Evolutionary conservation across 2,797 vertebrate genomes (phyloP), one percentile per base, ranked within the genome.

Genomic region (Rhadinocentrus ornatus): DNA sequence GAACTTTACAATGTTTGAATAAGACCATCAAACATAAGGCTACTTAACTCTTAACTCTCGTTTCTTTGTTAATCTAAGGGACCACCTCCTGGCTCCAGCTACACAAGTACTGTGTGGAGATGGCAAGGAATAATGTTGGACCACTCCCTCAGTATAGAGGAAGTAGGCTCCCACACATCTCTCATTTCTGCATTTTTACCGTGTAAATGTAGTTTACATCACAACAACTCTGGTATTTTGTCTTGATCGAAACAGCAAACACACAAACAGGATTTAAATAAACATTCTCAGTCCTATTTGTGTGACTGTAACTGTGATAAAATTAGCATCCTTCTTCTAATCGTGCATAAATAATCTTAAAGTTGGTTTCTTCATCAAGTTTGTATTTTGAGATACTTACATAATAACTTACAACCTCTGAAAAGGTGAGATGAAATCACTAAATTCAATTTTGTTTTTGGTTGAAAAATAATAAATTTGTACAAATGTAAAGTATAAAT

Each of bases 371-470:
- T 84, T 76, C 69, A 86, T 22, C 12, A 64, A 32, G 46, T 18
- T 35, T 66, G 68, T 31, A 4, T 66, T 54, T 56, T 41, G 37
- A 46, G 2, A 31, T 16, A 69, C n/a, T n/a, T n/a, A n/a, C n/a
- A 31, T 70, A 87, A 80, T 85, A 89, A 87, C 63, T 86, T 85
- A 82, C 65, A 32, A 56, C 24, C 32, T 67, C 74, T 77, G 37
- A 81, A 84, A 85, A 79, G 58, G 48, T 50, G 57, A 75, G 41
- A 71, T 70, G 29, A 2, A 60, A 71, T 32, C 3, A 62, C 68
- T 75, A 70, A 26, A 66, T 41, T 63, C 31, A 7, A 34, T 53
- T 60, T 48, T 77, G 80, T 78, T 71, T 70, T 54, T 24, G 13
- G 73, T 67, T 71, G 50, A 81, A 82, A 71, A 44, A 63, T 54